Conservation (phyloP, 2,113 vertebrate genomes). For the Tragelaphus strepsiceros region DNA sequence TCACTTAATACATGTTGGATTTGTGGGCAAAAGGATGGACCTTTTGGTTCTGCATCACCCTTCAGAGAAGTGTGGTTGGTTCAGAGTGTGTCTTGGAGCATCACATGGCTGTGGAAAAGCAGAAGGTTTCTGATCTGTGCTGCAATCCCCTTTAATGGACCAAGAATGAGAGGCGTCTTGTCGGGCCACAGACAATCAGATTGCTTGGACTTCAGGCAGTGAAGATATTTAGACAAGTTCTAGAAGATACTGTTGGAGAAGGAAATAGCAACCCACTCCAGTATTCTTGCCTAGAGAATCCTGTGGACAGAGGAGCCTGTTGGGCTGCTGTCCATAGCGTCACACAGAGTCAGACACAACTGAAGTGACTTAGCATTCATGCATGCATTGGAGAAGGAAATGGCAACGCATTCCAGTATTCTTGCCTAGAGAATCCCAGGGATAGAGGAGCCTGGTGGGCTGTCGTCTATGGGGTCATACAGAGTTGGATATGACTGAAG, state of each 20-base stretch:
- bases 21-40: background rate
- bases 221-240: background rate
- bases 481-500: no score
- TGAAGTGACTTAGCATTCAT: no score
- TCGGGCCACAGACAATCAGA: background rate
- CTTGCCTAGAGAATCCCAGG: no score
- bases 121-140: background rate
- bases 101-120: background rate
- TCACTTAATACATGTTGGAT: background rate
- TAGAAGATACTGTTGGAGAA: background rate
- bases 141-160: background rate
- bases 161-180: background rate
- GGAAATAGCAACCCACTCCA: background rate
- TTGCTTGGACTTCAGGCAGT: background rate
- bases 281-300: no score
- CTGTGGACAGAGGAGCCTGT: no score
- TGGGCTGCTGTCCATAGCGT: no score
- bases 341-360: accelerated
- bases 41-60: background rate
- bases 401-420: no score
- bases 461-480: no score
- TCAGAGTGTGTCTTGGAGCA: background rate
- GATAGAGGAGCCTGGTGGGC: no score
- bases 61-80: background rate
- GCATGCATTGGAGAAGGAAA: no score